Evolutionary conservation across 2,113 vertebrate genomes (phyloP), one percentile per base, ranked within the genome.

Genomic region (Neoarius graeffei): DNA sequence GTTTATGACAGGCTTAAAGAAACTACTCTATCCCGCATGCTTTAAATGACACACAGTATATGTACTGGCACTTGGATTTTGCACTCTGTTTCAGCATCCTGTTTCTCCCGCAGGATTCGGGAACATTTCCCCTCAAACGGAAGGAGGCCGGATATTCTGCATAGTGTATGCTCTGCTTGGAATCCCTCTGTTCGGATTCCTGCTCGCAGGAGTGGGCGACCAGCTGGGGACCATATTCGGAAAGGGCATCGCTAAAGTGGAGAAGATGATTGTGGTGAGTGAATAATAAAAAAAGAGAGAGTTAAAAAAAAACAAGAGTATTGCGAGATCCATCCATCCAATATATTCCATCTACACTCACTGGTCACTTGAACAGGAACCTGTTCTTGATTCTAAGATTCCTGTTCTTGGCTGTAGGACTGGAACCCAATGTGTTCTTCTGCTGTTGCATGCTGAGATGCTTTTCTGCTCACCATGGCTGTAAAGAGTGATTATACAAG

Each of bases 171-270:
- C 98, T 90, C 96, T 99, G 94, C 83, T 99, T 92, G 98, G 98
- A 93, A 99, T 99, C 91, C 98, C 98, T 27, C 95, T 99, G 3
- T 99, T 99, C 92, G 98, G 98, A 73, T 99, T 99, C 95, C 93
- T 99, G 35, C 92, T 99, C 95, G 98, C 98, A 86, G 98, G 98
- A 87, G 98, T 99, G 79, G 98, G 98, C 84, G 98, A 99, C 92
- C 98, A 99, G 91, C 92, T 99, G 85, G 98, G 98, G 79, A 99
- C 98, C 59, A 98, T 99, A 91, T 99, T 99, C 89, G 98, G 98
- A 87, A 99, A 99, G 94, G 97, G 97, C 92, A 99, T 99, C 62
- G 96, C 97, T 91, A 98, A 95, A 96, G 97, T 99, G 81, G 98
- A 99, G 94, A 97, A 98, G 86, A 99, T 98, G 27, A 98, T 99